Evolutionary conservation across 1,140 invertebrate genomes (phyloP).

Genomic region (Leguminivora glycinivorella): DNA sequence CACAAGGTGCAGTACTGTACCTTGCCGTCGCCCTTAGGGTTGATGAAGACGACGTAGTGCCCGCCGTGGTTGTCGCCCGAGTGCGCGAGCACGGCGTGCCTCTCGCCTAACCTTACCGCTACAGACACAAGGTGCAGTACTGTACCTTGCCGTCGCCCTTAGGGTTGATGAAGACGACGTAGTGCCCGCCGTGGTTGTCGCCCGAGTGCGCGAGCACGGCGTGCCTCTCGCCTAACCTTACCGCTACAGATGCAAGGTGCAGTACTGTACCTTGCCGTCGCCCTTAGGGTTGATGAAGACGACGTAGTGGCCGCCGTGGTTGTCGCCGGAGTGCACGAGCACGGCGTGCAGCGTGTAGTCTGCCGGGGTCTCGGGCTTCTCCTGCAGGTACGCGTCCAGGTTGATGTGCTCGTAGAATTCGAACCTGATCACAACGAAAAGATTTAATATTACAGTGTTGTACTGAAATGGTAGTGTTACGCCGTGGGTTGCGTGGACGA

Average conservation of each 20-base stretch:
- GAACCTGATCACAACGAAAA: constrained; percentile 82
- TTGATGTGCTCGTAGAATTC: constrained; percentile 96
- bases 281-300: constrained; percentile 99
- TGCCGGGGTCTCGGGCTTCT: constrained; percentile 88
- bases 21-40: no score
- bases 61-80: constrained; percentile 99
- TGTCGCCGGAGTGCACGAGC: constrained; percentile 99
- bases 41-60: constrained; percentile 99
- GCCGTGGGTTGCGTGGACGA: no score
- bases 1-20: constrained; percentile 54
- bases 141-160: no score
- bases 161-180: background rate
- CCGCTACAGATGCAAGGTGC: background rate
- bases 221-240: background rate
- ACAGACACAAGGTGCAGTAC: no score
- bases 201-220: no score
- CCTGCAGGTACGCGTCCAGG: constrained; percentile 92
- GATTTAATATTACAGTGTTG: background rate
- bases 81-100: constrained; percentile 98
- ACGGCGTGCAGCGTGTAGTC: constrained; percentile 98
- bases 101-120: no score
- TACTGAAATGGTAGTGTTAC: background rate
- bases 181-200: no score
- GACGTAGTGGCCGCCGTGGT: constrained; percentile 99
- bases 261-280: constrained; percentile 83